These are phyloP conservation scores for Platysteira castanea DNA, from an alignment of 2,113 vertebrate genomes.

Conservation along the genomic window DNA sequence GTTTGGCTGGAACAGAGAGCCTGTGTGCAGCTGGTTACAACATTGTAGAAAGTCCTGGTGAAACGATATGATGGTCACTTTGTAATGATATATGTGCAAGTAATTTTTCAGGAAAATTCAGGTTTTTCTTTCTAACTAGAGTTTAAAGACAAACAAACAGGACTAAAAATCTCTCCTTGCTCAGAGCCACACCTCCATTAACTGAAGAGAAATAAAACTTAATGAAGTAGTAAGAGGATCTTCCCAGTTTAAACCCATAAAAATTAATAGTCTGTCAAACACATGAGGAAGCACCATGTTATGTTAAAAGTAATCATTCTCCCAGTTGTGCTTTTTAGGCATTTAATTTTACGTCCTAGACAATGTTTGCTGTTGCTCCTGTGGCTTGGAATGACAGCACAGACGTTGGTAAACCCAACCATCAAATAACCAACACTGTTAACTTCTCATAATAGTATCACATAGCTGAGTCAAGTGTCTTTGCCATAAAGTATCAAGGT, in stretches of 20 bases:
- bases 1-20: conserved; percentile 74
- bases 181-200: not conserved
- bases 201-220: not conserved
- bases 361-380: not conserved
- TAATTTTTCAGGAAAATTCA: not conserved
- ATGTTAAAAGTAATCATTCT: not conserved
- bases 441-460: not conserved
- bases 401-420: not conserved
- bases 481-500: not conserved
- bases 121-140: not conserved
- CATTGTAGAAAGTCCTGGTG: conserved; percentile 63
- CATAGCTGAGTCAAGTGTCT: not conserved
- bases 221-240: not conserved
- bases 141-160: not conserved
- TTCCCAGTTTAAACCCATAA: not conserved
- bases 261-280: not conserved
- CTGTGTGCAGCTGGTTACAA: conserved; percentile 66
- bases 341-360: not conserved
- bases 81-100: not conserved
- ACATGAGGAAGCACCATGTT: not conserved
- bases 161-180: not conserved
- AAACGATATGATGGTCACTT: not conserved
- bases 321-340: not conserved
- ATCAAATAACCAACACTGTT: not conserved
- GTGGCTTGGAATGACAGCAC: not conserved